Base-by-base conservation (phyloP, 2,113 vertebrate genomes). In the Isurus oxyrinchus region DNA sequence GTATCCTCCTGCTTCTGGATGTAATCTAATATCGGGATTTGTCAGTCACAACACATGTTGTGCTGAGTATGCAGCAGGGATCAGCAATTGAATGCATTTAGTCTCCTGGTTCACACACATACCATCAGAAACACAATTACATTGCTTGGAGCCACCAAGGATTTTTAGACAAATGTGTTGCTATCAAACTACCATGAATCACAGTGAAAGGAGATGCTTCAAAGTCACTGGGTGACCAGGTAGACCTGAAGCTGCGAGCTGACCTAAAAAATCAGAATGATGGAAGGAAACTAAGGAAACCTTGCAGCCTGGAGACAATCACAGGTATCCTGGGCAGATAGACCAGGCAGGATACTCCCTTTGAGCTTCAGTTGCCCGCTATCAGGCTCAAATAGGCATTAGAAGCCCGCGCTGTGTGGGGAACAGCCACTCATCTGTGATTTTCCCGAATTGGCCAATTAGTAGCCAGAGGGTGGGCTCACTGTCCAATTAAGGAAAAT, bases 31-130 rank as follows among this genome's bases (percentile, higher is more conserved):
- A 16, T 91, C 31, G 57, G 90, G n/a, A 40, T 63, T 94, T 66
- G 90, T 94, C 90, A 94, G 88, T 59, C 88, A 57, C 55, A 35
- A n/a, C 88, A 94, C 35, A 59, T 93, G 87, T 59, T 57, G 31
- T 63, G 57, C 59, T 93, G 90, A 61, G 31, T 93, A 16, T 59
- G 21, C 90, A 94, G 59, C 14, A 21, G n/a, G 31, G 35, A 44
- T 40, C 5, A 94, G 59, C n/a, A 44, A n/a, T 63, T 40, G 5
- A 94, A 94, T 49, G 35, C 8, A 25, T 63, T 63, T 14, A 40
- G 59, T 61, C 31, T 61, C 55, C 55, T 59, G 88, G 25, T 7
- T 59, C 55, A 59, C 88, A 57, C 27, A 14, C 4, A 2, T 31
- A 40, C 5, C 90, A 63, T 94, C 35, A 63, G 31, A 94, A 66